Evolutionary conservation across 2,797 vertebrate genomes (phyloP), one percentile per base, ranked within the genome.

Genomic region (Salarias fasciatus): DNA sequence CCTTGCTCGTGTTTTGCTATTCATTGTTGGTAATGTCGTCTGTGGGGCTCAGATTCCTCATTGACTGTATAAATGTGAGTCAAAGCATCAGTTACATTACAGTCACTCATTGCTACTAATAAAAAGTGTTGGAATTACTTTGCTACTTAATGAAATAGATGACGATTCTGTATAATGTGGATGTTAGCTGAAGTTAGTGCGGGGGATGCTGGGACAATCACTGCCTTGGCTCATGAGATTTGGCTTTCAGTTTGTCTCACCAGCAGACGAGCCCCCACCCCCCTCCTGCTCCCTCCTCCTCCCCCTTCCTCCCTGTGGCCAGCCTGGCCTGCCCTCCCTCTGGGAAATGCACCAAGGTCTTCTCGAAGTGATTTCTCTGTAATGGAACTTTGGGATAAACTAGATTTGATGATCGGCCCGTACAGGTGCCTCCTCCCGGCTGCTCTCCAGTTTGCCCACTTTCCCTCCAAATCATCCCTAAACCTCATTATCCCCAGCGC

Each of bases 331-430:
- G 35, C 13, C 41, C 56, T 35, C 33, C 63, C 53, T 66, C 2
- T 0, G 69, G 85, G 84, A 82, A 87, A 85, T 79, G 66, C 77
- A 67, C 52, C n/a, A 4, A 53, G 50, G 71, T 80, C 75, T 75
- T 69, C 33, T 9, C 35, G 43, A 51, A 82, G 66, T 72, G 45
- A 78, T 87, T 73, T 71, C 52, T 61, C 56, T 70, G 66, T 77
- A 86, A 88, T 86, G 63, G 74, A 89, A 85, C 78, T 85, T 84
- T 63, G 75, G 71, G 79, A 84, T 76, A 65, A 91, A 88, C 77
- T 75, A 77, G 80, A 85, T 87, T 83, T 79, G 79, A 86, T 79
- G 75, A 77, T 80, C 62, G 73, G 62, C 68, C 75, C 50, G 9
- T 61, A 43, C 46, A 18, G 11, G 14, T 8, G 7, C 28, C 12